Percentiles rank a stretch among this genome's conserved stretches.
These are phyloP conservation scores for Thymelicus acteon DNA, from an alignment of 2,888 invertebrate species.

Conservation along the genomic window DNA sequence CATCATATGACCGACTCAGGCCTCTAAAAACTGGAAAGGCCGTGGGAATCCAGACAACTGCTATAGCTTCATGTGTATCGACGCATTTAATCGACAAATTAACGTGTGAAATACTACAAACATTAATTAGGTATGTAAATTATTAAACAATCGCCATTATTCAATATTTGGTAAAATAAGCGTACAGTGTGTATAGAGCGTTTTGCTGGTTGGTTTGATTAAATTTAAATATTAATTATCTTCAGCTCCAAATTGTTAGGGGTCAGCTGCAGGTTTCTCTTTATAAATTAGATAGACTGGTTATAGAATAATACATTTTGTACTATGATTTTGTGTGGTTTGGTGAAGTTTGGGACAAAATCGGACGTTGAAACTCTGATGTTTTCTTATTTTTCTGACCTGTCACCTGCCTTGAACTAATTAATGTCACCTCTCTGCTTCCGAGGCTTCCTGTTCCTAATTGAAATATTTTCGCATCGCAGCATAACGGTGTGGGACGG, in stretches of 20 bases:
- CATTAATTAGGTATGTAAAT: not conserved
- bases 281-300: no score
- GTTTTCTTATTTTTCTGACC: not conserved
- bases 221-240: not conserved
- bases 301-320: no score
- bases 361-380: no score
- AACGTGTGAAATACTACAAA: not conserved
- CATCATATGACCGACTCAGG: no score
- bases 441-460: conserved; percentile 16
- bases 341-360: no score
- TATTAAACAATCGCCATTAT: not conserved
- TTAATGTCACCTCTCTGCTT: not conserved
- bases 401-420: not conserved
- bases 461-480: conserved; percentile 30
- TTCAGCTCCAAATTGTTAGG: no score
- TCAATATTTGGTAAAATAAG: not conserved
- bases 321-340: no score
- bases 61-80: no score
- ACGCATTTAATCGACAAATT: no score
- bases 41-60: no score
- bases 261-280: no score
- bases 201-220: not conserved
- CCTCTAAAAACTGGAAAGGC: no score
- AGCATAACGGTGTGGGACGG: not conserved
- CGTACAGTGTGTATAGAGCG: not conserved